Percentiles rank a stretch among this genome's conserved stretches.
phyloP scores from a whole-genome alignment of 2,888 invertebrate species.

The Folsomia manolachei region DNA sequence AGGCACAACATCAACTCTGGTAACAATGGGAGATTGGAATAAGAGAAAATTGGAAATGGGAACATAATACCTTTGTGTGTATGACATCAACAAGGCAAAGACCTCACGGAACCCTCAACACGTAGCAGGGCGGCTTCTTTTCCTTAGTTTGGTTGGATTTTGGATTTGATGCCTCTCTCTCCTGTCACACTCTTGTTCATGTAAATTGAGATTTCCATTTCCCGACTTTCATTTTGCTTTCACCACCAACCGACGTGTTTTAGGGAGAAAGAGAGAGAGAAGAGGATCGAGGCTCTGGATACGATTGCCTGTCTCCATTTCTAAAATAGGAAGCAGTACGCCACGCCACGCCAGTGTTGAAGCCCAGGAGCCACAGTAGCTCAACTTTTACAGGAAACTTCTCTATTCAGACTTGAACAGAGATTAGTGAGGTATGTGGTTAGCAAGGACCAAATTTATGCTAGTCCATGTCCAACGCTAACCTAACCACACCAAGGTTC shows the following conservation, averaged over 20 bases:
- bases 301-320: too few species aligned
- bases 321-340: too few species aligned
- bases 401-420: not conserved
- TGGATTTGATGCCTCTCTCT: not conserved
- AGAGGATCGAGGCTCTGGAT: not conserved
- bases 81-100: not conserved
- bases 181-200: not conserved
- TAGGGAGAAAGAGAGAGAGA: not conserved
- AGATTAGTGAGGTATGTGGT: not conserved
- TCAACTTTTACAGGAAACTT: not conserved
- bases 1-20: too few species aligned
- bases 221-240: not conserved
- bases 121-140: too few species aligned
- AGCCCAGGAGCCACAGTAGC: not conserved
- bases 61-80: not conserved
- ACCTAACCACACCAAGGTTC: not conserved
- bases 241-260: not conserved
- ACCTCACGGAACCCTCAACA: too few species aligned
- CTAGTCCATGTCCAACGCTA: not conserved
- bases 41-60: not conserved
- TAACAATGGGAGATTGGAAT: not conserved
- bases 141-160: too few species aligned
- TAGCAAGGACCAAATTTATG: not conserved
- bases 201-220: not conserved
- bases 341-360: too few species aligned